Percentiles rank a stretch among this genome's conserved stretches.
phyloP scores from a whole-genome alignment of 2,797 vertebrate genomes.

The Rhinophrynus dorsalis region DNA sequence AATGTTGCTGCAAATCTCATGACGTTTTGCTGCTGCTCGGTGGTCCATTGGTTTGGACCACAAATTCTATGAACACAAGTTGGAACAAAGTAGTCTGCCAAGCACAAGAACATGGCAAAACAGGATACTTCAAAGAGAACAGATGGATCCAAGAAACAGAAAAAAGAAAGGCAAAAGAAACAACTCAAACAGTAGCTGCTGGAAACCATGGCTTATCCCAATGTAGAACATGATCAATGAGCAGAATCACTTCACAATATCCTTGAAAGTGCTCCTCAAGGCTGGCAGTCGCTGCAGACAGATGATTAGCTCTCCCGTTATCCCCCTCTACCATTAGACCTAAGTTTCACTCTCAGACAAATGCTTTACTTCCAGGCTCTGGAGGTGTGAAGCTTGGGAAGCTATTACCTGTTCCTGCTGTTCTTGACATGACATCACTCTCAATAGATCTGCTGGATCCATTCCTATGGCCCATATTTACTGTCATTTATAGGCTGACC shows the following conservation, averaged over 20 bases:
- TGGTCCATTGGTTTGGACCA: slow-evolving; percentile 96
- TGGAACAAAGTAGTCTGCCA: slow-evolving; percentile 96
- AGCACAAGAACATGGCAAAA: slow-evolving; percentile 88
- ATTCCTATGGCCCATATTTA: too few species aligned
- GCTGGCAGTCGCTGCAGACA: slow-evolving; percentile 87
- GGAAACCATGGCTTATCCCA: slow-evolving; percentile 97
- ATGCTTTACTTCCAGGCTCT: too few species aligned
- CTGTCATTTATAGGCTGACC: too few species aligned
- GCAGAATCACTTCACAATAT: slow-evolving; percentile 95
- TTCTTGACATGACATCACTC: too few species aligned
- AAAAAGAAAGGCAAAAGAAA: slow-evolving; percentile 88
- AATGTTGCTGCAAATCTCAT: slow-evolving; percentile 92
- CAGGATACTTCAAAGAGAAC: slow-evolving; percentile 94
- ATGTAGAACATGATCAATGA: slow-evolving; percentile 85
- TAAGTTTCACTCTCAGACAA: too few species aligned
- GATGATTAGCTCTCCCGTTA: slow-evolving; percentile 64
- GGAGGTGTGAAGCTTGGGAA: too few species aligned
- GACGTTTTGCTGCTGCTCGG: slow-evolving; percentile 95
- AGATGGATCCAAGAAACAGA: slow-evolving; percentile 94
- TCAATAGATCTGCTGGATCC: too few species aligned
- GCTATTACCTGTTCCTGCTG: too few species aligned
- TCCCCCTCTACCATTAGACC: slow-evolving; percentile 68
- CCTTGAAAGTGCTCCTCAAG: slow-evolving; percentile 95
- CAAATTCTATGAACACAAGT: slow-evolving; percentile 91
- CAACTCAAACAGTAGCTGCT: slow-evolving; percentile 74